Conservation (phyloP, 2,888 invertebrate genomes). For the Drosophila imparisetae region DNA sequence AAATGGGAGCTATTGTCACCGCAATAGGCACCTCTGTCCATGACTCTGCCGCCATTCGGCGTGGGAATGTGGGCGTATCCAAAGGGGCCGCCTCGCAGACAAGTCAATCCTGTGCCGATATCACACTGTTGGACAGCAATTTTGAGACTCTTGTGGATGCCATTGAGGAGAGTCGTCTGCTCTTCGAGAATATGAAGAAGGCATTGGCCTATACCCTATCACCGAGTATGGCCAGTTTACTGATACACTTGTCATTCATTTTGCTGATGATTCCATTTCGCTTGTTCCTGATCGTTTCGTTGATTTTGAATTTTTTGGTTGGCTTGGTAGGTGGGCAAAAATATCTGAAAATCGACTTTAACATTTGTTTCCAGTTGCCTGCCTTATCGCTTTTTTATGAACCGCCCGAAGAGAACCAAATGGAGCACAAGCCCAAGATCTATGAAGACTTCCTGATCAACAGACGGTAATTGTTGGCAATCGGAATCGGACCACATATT, state of each 20-base stretch:
- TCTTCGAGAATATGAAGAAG: constrained; percentile 62
- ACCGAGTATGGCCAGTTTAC: constrained; percentile 27
- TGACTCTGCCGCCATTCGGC: constrained; percentile 40
- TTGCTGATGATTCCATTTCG: constrained; percentile 41
- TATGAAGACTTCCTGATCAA: constrained; percentile 51
- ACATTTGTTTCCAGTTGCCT: constrained; percentile 42
- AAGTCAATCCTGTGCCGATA: constrained; percentile 46
- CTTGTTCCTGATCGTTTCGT: constrained; percentile 18
- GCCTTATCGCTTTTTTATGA: constrained; percentile 49
- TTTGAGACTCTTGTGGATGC: constrained; percentile 40
- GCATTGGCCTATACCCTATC: constrained; percentile 43
- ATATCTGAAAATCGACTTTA: background rate
- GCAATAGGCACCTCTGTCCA: constrained; percentile 49
- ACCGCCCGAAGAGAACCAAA: constrained; percentile 41
- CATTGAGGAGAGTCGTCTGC: constrained; percentile 55
- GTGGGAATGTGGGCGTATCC: constrained; percentile 49
- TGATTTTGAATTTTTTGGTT: constrained; percentile 40
- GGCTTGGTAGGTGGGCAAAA: constrained; percentile 44
- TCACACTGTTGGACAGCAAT: constrained; percentile 44
- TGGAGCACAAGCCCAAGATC: constrained; percentile 50
- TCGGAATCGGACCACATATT: background rate
- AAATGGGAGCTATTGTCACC: constrained; percentile 60
- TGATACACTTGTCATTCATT: constrained; percentile 16
- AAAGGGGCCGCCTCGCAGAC: constrained; percentile 33
- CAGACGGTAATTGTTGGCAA: constrained; percentile 28